These are phyloP conservation scores for Luperina testacea DNA, from an alignment of 2,888 invertebrate genomes.

Conservation along the genomic window DNA sequence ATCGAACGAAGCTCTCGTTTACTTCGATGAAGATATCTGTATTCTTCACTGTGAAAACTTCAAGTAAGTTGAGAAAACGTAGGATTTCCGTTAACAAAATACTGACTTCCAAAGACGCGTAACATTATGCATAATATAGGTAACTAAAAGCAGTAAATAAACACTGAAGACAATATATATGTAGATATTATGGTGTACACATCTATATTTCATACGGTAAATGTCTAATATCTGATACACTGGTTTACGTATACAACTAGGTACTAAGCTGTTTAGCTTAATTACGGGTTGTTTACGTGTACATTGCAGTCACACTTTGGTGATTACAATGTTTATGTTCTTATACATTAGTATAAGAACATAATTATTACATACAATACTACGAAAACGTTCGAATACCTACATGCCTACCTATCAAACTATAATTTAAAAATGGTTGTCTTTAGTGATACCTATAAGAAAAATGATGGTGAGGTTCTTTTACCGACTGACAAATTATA, in stretches of 20 bases:
- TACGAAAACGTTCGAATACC: not conserved
- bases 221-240: not conserved
- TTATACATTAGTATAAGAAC: too few species aligned
- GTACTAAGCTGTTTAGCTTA: not conserved
- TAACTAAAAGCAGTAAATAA: not conserved
- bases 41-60: constrained; percentile 4
- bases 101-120: not conserved
- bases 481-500: not conserved
- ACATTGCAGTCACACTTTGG: not conserved
- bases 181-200: not conserved
- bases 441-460: not conserved
- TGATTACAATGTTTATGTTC: not conserved
- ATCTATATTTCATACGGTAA: not conserved
- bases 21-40: constrained; percentile 17
- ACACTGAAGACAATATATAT: not conserved
- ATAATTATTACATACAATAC: too few species aligned
- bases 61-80: constrained; percentile 12
- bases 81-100: not conserved
- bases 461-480: not conserved
- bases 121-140: too few species aligned
- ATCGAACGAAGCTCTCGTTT: constrained; percentile 6
- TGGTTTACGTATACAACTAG: not conserved
- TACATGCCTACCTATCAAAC: not conserved
- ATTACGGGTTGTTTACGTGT: too few species aligned
- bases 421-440: not conserved